These are phyloP conservation scores for Himalopsyche japonica DNA, from an alignment of 2,888 invertebrate species.

Conservation along the genomic window DNA sequence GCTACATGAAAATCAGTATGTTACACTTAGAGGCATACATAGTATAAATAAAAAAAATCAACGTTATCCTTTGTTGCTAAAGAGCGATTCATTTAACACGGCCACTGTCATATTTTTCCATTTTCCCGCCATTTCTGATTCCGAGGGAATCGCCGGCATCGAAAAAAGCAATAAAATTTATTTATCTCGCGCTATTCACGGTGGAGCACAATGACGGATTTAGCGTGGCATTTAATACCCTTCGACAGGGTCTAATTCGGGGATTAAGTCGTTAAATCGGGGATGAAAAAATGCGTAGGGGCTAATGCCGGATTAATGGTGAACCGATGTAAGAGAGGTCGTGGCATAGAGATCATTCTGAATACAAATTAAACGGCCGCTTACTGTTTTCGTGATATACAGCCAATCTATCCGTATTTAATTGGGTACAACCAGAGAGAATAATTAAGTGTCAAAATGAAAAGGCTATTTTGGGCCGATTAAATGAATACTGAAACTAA, in stretches of 20 bases:
- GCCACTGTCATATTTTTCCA: neutral
- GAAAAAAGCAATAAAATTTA: neutral
- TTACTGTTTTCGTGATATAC: neutral
- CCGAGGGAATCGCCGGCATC: neutral
- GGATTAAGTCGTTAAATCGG: neutral
- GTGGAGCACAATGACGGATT: neutral
- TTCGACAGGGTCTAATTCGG: slow-evolving; percentile 23
- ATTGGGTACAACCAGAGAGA: neutral
- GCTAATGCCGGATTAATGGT: slow-evolving; percentile 20
- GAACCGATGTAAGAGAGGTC: slow-evolving; percentile 3
- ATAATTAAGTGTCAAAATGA: no score
- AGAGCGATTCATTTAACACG: no score
- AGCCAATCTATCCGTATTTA: neutral
- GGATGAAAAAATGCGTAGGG: slow-evolving; percentile 18
- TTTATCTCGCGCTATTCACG: neutral
- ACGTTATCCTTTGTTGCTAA: no score
- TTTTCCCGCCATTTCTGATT: slow-evolving; percentile 51
- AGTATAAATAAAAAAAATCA: no score
- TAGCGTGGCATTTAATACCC: slow-evolving; percentile 19
- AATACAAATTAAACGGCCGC: slow-evolving; percentile 12
- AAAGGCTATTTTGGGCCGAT: no score
- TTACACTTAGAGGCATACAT: no score
- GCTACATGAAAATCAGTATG: no score
- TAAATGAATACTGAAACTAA: no score
- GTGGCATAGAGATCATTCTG: slow-evolving; percentile 5